Percentiles rank a stretch among this genome's conserved stretches.
These are phyloP conservation scores for Heliothis subflexa DNA, from an alignment of 1,140 invertebrate species.

Conservation along the genomic window DNA sequence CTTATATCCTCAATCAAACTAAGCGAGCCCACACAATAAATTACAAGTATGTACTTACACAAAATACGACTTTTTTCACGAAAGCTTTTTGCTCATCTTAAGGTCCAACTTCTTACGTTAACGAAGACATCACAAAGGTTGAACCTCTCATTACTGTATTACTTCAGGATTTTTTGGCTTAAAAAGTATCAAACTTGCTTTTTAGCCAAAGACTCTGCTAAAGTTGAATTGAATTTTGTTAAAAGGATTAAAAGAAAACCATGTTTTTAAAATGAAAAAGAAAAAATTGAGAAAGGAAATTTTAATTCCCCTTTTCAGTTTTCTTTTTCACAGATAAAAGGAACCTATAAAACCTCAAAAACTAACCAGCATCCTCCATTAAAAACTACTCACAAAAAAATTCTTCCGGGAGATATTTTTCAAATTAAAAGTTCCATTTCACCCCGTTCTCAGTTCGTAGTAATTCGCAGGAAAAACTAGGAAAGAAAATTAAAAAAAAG, in stretches of 20 bases:
- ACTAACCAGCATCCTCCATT: not conserved
- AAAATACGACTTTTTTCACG: not conserved
- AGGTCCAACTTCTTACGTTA: not conserved
- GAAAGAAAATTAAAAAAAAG: not conserved
- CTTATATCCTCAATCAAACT: not conserved
- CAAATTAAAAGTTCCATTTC: slow-evolving; percentile 30
- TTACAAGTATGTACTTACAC: not conserved
- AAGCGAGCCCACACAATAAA: not conserved
- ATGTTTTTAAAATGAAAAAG: too few relatives aligned
- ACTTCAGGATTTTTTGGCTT: not conserved
- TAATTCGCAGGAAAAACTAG: not conserved
- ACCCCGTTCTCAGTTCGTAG: not conserved
- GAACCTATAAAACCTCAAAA: not conserved
- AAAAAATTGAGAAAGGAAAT: too few relatives aligned
- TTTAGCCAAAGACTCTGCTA: too few relatives aligned
- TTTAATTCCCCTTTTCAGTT: too few relatives aligned
- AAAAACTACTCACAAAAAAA: not conserved
- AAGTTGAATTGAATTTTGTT: too few relatives aligned
- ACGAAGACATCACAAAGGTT: not conserved
- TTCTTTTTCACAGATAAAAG: too few relatives aligned
- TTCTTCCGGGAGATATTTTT: slow-evolving; percentile 18
- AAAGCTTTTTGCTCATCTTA: slow-evolving; percentile 5
- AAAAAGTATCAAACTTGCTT: not conserved
- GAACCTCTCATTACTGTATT: slow-evolving; percentile 1
- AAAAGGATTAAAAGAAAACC: too few relatives aligned